Evolutionary conservation across 2,797 vertebrate species (phyloP), one percentile per base, ranked within the genome.

Genomic region (Poeciliopsis gracilis): DNA sequence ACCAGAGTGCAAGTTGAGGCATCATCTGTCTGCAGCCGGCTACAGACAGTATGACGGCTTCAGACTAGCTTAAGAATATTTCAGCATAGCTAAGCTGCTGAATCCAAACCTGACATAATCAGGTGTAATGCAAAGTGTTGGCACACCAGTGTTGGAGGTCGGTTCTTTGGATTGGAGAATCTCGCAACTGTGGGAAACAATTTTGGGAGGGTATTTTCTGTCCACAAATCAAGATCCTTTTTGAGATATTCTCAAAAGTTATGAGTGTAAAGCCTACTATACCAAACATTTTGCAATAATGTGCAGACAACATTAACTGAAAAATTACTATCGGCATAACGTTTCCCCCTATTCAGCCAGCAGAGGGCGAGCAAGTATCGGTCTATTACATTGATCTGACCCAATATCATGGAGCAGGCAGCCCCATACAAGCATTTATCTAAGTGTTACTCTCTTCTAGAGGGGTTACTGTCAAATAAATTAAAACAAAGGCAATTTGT

Each of bases 331-430:
- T 23, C 7, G 12, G n/a, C 12, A 20, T 33, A 6, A 23, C 41
- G 28, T 45, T 79, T 83, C 49, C 28, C 74, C 13, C 12, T 30
- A 16, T 69, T 76, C 18, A 78, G 57, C 91, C 94, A 92, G 85
- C 81, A 94, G 94, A 80, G 90, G 93, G 92, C 78, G 49, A 75
- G 2, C 74, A 71, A 75, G 77, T 63, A 38, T 25, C 63, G 38
- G 25, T 74, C 45, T 69, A n/a, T 28, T 46, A 10, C 36, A 30
- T 25, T 13, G 16, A 59, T 25, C 7, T 36, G 11, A 41, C 28
- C 25, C 16, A 41, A 23, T n/a, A 18, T 46, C 30, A 55, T 28
- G 66, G 13, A 30, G 15, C 33, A 33, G 18, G 10, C 2, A 30
- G 16, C 18, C 36, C 28, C 41, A 72, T 25, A 45, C 16, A 45